Base-by-base conservation (phyloP, 2,888 invertebrate genomes). In the Parnassius apollo region DNA sequence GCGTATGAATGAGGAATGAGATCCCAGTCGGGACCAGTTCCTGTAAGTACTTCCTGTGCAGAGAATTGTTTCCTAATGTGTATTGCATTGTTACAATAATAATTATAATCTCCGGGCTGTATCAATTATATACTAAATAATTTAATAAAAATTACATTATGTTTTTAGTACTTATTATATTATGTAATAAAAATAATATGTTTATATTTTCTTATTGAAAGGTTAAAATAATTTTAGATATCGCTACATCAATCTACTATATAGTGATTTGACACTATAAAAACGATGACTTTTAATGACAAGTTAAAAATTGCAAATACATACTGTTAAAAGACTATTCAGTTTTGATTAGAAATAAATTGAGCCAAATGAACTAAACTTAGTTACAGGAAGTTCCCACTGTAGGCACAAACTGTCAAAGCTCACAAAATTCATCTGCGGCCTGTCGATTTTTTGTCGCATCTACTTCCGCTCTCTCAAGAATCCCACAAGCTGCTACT, bases 401-500 rank as follows among this genome's bases (percentile, higher is more conserved):
- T 58, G 55, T 50, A 35, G 35, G 4, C 46, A 55, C 59, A 50
- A 42, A 54, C 50, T 42, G 42, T 13, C 55, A 55, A 22, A 49
- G 48, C 46, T 59, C 59, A 63, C 54, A 46, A 50, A 63, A 55
- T 63, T 63, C 62, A 63, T 63, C 59, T 59, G 59, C 42, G 25
- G 54, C 35, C 9, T 59, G 59, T 59, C 46, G 59, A 59, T 59
- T 63, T 63, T 63, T 63, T 63, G 62, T 59, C 62, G 44, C 18
- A 50, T 11, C 18, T 45, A 54, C 55, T 63, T 63, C 62, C 62
- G 58, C 49, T 59, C 48, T 7, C 49, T 49, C 57, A 59, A 55
- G 62, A 49, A 50, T 63, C 62, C 62, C 62, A 63, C 62, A 63
- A 63, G 62, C 59, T 63, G 62, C 58, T 50, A 55, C 61, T 62